These are phyloP conservation scores for Irena cyanogastra DNA, from an alignment of 2,113 vertebrate species.

Conservation along the genomic window DNA sequence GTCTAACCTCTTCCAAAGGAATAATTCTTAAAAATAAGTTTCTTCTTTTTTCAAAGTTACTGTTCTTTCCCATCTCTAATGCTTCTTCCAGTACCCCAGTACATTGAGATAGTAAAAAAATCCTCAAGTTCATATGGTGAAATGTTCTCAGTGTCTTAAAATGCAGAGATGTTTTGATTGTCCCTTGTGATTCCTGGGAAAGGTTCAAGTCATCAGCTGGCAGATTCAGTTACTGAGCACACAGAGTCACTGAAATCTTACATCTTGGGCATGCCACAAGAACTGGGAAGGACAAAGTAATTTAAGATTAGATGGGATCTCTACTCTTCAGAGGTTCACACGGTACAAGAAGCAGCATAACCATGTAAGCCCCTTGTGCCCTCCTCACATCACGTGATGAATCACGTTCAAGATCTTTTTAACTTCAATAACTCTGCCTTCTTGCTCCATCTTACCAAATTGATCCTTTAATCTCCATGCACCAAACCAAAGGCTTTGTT, in stretches of 20 bases:
- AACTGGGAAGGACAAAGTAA: neutral
- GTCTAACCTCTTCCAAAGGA: neutral
- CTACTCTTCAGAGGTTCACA: neutral
- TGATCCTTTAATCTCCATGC: neutral
- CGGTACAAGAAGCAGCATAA: neutral
- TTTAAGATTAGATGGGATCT: neutral
- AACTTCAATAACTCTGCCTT: neutral
- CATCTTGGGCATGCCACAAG: neutral
- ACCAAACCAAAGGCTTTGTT: neutral
- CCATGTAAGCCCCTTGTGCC: neutral
- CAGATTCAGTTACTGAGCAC: neutral
- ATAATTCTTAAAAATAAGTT: neutral
- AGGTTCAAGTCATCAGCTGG: neutral
- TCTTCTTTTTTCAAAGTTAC: neutral
- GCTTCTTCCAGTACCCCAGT: neutral
- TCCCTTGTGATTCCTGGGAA: conserved; percentile 1
- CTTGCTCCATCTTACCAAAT: neutral
- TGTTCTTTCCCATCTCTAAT: neutral
- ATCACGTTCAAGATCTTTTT: neutral
- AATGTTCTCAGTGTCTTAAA: neutral
- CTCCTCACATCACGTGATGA: neutral
- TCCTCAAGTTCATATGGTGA: neutral
- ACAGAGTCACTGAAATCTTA: neutral
- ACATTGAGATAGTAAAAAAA: neutral
- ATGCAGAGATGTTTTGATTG: neutral